Conservation (phyloP, 2,888 invertebrate species). For the Artemia sinica region DNA sequence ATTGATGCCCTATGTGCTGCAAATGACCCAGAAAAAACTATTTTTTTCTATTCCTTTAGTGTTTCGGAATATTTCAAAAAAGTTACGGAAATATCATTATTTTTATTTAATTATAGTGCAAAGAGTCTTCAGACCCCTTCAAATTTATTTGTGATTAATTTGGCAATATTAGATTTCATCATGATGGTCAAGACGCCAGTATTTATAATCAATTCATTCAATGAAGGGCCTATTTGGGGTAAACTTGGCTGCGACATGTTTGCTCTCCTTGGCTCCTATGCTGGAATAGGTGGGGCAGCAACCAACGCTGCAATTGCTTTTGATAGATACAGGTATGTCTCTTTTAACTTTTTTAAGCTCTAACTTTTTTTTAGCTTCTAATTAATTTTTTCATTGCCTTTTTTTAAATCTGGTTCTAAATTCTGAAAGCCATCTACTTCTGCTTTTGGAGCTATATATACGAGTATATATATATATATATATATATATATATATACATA, state of each 20-base stretch:
- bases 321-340: slow-evolving; percentile 45
- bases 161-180: slow-evolving; percentile 63
- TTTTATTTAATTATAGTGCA: slow-evolving; percentile 38
- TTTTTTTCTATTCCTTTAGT: slow-evolving; percentile 19
- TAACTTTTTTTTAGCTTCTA: no score
- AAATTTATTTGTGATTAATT: slow-evolving; percentile 62
- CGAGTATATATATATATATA: no score
- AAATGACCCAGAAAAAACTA: no score
- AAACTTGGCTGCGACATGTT: slow-evolving; percentile 57
- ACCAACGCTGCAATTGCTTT: slow-evolving; percentile 72
- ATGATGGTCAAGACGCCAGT: slow-evolving; percentile 75
- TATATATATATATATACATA: no score
- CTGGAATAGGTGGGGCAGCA: slow-evolving; percentile 58
- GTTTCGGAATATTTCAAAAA: slow-evolving; percentile 13
- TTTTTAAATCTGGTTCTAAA: no score
- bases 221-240: slow-evolving; percentile 56
- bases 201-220: slow-evolving; percentile 65
- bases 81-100: slow-evolving; percentile 17
- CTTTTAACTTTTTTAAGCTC: no score
- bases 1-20: no score
- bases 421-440: no score
- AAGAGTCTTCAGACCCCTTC: slow-evolving; percentile 58
- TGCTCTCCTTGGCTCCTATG: slow-evolving; percentile 52
- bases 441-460: no score
- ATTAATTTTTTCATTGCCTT: no score